phyloP scores from a whole-genome alignment of 2,888 invertebrate species.

The Pseudeuparius sepicola region DNA sequence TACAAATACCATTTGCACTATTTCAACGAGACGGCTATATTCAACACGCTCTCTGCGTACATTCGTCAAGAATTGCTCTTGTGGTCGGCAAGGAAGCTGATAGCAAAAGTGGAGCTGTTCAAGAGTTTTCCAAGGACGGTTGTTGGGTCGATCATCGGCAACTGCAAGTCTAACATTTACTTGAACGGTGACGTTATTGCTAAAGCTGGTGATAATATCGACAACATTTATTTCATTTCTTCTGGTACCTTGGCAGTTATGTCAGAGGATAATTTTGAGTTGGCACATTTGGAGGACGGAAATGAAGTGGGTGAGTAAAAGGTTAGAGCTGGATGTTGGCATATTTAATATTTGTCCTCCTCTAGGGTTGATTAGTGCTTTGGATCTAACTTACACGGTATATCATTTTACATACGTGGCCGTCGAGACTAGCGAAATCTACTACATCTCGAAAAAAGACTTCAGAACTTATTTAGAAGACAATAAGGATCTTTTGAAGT shows the following conservation, averaged over 20 bases:
- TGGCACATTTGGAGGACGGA: conserved; percentile 44
- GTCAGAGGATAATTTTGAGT: conserved; percentile 41
- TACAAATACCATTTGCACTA: conserved; percentile 44
- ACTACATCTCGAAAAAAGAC: conserved; percentile 27
- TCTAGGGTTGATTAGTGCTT: conserved; percentile 11
- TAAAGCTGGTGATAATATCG: conserved; percentile 31
- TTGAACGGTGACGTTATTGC: conserved; percentile 32
- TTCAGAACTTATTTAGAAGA: conserved; percentile 28
- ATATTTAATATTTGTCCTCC: too few relatives aligned
- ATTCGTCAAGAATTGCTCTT: conserved; percentile 39
- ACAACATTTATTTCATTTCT: conserved; percentile 44
- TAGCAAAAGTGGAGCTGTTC: conserved; percentile 40
- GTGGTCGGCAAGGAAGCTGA: conserved; percentile 39
- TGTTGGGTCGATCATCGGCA: conserved; percentile 36
- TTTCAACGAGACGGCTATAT: conserved; percentile 41
- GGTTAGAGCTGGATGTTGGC: too few relatives aligned
- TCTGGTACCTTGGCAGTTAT: conserved; percentile 42
- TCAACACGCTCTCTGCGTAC: conserved; percentile 32
- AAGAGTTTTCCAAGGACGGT: conserved; percentile 36
- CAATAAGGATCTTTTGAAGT: conserved; percentile 33
- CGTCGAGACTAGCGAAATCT: conserved; percentile 34
- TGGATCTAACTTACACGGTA: conserved; percentile 21
- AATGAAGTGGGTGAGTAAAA: conserved; percentile 43
- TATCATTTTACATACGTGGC: conserved; percentile 25
- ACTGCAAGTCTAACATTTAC: conserved; percentile 38